Conservation (phyloP, 2,113 vertebrate genomes). For the Neolamprologus hecqui region DNA sequence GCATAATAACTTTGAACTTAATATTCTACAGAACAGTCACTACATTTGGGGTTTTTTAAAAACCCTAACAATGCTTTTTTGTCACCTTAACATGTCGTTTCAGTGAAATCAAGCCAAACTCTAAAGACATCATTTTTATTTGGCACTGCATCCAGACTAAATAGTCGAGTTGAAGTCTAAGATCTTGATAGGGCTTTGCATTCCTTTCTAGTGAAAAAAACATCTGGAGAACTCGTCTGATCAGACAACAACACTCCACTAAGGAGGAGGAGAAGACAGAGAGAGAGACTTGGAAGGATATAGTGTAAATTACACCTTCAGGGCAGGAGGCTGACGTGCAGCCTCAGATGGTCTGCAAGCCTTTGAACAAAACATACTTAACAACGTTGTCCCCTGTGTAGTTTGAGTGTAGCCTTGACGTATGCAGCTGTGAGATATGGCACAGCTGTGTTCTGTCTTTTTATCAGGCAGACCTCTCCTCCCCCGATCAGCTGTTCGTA, state of each 20-base stretch:
- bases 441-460: conserved; percentile 42
- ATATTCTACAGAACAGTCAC: background rate
- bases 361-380: conserved; percentile 45
- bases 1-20: background rate
- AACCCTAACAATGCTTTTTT: background rate
- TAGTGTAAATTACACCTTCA: conserved; percentile 36
- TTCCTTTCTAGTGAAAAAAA: conserved; percentile 43
- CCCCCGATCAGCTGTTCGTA: conserved; percentile 32
- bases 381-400: conserved; percentile 42
- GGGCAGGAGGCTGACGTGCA: conserved; percentile 27
- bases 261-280: background rate
- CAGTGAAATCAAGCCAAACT: background rate
- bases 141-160: background rate
- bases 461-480: conserved; percentile 21
- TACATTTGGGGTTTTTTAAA: background rate
- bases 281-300: conserved; percentile 13
- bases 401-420: background rate
- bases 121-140: background rate
- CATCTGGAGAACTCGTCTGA: conserved; percentile 34
- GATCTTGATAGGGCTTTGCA: conserved; percentile 26
- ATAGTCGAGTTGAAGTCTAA: conserved; percentile 16
- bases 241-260: background rate
- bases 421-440: background rate
- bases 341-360: conserved; percentile 33
- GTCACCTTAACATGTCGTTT: background rate